Conservation (phyloP, 2,113 vertebrate genomes). For the Turnix velox region DNA sequence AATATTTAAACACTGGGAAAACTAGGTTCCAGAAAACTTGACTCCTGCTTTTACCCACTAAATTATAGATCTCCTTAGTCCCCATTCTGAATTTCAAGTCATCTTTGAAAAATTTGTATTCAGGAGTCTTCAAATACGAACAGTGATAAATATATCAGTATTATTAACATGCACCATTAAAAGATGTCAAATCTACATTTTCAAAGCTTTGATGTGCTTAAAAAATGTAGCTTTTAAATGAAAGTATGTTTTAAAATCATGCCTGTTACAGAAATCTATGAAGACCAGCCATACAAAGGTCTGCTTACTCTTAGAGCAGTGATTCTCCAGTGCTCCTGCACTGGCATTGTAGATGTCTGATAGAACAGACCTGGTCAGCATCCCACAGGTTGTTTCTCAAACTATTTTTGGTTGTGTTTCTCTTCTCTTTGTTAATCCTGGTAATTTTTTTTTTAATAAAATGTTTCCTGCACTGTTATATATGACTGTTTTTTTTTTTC, state of each 20-base stretch:
- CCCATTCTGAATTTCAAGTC: conserved; percentile 23
- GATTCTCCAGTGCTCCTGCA: neutral
- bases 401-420: neutral
- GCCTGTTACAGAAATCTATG: conserved; percentile 10
- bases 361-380: neutral
- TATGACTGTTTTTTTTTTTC: neutral
- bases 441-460: neutral
- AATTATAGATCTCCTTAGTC: conserved; percentile 34
- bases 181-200: conserved; percentile 49
- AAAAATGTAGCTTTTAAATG: conserved; percentile 6
- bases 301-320: neutral
- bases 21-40: conserved; percentile 15
- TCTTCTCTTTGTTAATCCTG: neutral
- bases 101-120: conserved; percentile 43
- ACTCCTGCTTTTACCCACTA: neutral
- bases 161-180: conserved; percentile 41
- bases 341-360: neutral
- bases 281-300: conserved; percentile 1
- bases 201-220: conserved; percentile 49
- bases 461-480: neutral
- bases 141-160: conserved; percentile 54
- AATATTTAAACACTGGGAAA: conserved; percentile 14
- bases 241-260: conserved; percentile 34
- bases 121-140: conserved; percentile 1
- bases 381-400: neutral